A percentile compares a stretch with the other conserved stretches of the same genome.
Conservation (phyloP, 2,797 vertebrate species). For the Danio aesculapii region DNA sequence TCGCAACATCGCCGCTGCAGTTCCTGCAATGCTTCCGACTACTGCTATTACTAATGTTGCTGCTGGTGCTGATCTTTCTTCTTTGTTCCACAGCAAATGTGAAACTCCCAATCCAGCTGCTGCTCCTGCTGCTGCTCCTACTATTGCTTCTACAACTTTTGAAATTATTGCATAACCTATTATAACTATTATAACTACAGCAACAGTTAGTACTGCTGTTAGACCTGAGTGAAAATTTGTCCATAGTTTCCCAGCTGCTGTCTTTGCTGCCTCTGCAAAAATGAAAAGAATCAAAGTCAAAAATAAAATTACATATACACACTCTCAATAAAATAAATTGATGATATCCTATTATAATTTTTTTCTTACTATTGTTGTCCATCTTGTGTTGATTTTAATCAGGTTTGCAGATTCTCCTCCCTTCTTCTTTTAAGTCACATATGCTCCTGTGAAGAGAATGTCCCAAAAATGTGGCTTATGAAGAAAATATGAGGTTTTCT, state of each 20-base stretch:
- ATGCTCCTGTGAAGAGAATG: background rate
- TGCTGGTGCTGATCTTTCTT: background rate
- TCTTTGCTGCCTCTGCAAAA: background rate
- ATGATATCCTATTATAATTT: background rate
- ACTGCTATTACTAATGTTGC: background rate
- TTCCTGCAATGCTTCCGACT: background rate
- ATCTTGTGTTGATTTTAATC: background rate
- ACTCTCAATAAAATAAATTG: too few species aligned
- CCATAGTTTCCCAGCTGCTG: background rate
- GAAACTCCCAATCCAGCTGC: background rate
- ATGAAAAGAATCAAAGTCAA: background rate
- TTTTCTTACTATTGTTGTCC: background rate
- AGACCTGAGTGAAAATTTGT: background rate
- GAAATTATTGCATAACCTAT: background rate
- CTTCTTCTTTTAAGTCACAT: background rate
- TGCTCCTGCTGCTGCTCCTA: conserved; percentile 23
- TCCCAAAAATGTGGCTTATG: background rate
- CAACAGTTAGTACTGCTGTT: background rate
- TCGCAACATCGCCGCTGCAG: background rate
- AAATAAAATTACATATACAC: too few species aligned
- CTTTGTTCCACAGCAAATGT: background rate
- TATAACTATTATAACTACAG: background rate
- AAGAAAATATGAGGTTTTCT: too few species aligned
- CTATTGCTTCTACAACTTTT: background rate
- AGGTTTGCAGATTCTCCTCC: background rate